These are phyloP conservation scores for Troides helena DNA, from an alignment of 2,888 invertebrate species.

Conservation along the genomic window DNA sequence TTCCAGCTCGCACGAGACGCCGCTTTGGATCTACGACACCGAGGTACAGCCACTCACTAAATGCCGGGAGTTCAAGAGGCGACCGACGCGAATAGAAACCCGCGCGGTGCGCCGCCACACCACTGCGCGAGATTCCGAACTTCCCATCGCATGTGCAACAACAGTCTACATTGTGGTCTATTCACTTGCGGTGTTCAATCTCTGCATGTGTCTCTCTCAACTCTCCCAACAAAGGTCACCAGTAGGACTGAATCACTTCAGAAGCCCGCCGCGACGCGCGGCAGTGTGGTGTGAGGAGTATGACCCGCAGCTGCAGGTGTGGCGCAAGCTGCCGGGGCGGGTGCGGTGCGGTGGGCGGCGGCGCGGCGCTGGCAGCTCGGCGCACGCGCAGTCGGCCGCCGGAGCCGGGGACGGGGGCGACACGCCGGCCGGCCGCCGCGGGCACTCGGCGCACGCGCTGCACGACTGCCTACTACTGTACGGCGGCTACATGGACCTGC, in stretches of 20 bases:
- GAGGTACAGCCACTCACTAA: conserved; percentile 59
- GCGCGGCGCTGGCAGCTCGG: conserved; percentile 44
- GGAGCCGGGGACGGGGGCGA: conserved; percentile 41
- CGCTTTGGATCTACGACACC: conserved; percentile 91
- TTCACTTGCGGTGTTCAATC: no score
- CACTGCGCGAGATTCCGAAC: no score
- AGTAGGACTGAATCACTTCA: no score
- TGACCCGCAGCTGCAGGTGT: conserved; percentile 46
- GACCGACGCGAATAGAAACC: no score
- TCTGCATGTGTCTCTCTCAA: no score
- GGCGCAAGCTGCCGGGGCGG: conserved; percentile 79
- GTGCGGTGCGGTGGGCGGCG: conserved; percentile 48
- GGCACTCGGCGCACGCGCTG: conserved; percentile 90
- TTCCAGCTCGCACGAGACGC: conserved; percentile 88
- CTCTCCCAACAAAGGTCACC: no score
- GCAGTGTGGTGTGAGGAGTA: neutral
- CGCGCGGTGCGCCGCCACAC: no score
- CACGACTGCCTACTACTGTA: conserved; percentile 90
- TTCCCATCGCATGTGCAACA: no score
- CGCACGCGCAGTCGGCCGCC: conserved; percentile 33
- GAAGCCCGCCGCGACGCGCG: no score
- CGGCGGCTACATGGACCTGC: conserved; percentile 92
- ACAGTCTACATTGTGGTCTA: no score
- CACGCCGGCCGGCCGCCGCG: conserved; percentile 88
- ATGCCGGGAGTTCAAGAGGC: no score